Evolutionary conservation across 2,113 vertebrate species (phyloP).

Genomic region (Chitala chitala): DNA sequence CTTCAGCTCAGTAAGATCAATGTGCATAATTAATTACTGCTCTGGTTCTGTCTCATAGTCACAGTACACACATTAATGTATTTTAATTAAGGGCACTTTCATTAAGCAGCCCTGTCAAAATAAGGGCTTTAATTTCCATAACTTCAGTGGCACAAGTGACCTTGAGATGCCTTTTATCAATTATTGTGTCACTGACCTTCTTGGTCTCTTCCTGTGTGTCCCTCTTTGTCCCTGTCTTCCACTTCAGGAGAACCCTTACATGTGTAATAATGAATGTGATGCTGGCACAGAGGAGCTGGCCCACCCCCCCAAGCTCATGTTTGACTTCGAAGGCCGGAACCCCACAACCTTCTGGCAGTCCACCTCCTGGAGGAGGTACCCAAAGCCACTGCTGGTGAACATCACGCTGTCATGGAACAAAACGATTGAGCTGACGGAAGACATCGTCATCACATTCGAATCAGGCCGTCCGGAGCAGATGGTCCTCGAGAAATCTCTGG

Average conservation of each 20-base stretch:
- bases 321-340: constrained; percentile 91
- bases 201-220: constrained; percentile 11
- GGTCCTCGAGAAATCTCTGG: constrained; percentile 95
- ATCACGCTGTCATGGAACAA: constrained; percentile 98
- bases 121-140: too few species aligned
- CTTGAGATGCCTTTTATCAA: too few species aligned
- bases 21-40: too few species aligned
- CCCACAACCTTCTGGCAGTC: constrained; percentile 98
- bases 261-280: constrained; percentile 99
- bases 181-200: too few species aligned
- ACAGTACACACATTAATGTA: too few species aligned
- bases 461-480: constrained; percentile 95
- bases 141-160: too few species aligned
- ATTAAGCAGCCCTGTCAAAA: too few species aligned
- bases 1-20: too few species aligned
- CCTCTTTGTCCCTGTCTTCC: constrained; percentile 14
- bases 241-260: constrained; percentile 92
- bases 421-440: constrained; percentile 95
- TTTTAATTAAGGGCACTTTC: too few species aligned
- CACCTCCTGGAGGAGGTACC: constrained; percentile 90
- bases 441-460: constrained; percentile 95
- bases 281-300: constrained; percentile 87
- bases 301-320: constrained; percentile 94
- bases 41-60: too few species aligned
- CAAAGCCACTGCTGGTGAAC: constrained; percentile 88